These are phyloP conservation scores for Trimorus sp. DNA, from an alignment of 2,888 invertebrate species.

Conservation along the genomic window DNA sequence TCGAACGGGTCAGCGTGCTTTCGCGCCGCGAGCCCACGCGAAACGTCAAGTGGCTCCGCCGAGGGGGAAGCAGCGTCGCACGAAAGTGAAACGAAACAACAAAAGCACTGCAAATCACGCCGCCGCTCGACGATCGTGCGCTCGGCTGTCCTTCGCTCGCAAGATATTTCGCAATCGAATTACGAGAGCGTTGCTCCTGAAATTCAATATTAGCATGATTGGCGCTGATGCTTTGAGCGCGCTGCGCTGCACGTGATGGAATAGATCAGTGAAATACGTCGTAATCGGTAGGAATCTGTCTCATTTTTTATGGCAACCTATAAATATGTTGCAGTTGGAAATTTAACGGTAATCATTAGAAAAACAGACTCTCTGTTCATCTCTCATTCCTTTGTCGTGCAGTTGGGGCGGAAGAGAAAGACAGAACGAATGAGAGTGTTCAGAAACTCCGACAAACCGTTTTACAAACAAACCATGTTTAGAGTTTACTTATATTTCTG, in stretches of 20 bases:
- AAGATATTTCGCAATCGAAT: constrained; percentile 39
- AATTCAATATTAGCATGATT: constrained; percentile 38
- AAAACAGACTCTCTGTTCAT: too few species aligned
- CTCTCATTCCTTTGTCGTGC: too few species aligned
- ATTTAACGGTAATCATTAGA: too few species aligned
- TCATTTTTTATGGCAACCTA: too few species aligned
- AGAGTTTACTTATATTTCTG: too few species aligned
- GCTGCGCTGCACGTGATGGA: constrained; percentile 17
- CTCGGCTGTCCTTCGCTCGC: constrained; percentile 3
- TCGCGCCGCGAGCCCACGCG: constrained; percentile 55
- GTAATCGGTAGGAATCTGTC: too few species aligned
- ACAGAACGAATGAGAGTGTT: too few species aligned
- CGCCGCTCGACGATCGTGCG: constrained; percentile 7
- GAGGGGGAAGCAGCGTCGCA: constrained; percentile 24
- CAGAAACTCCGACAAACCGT: too few species aligned
- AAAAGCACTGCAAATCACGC: constrained; percentile 42
- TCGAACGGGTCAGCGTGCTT: constrained; percentile 50
- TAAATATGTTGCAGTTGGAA: too few species aligned
- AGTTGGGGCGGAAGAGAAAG: too few species aligned
- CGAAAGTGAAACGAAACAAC: constrained; percentile 56
- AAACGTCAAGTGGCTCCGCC: constrained; percentile 48
- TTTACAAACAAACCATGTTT: too few species aligned
- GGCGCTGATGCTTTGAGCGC: constrained; percentile 2
- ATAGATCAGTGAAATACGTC: too few species aligned
- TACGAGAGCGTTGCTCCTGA: constrained; percentile 42